Evolutionary conservation across 2,888 invertebrate species (phyloP).

Genomic region (Mythimna pallens): DNA sequence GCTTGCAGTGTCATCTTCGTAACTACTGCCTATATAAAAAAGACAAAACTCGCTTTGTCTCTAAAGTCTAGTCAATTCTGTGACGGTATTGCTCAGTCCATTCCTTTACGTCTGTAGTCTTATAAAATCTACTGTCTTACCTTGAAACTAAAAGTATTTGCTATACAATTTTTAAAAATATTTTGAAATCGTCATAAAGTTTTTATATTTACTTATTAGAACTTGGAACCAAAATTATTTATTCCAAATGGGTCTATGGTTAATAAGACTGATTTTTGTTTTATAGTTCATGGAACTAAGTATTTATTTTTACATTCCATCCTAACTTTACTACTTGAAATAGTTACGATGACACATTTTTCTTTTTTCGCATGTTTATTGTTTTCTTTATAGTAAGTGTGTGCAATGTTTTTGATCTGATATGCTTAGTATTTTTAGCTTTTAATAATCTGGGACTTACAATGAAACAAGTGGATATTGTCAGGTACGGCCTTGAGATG

Average conservation of each 20-base stretch:
- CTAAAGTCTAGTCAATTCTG: neutral
- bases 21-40: neutral
- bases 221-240: conserved; percentile 63
- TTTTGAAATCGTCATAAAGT: conserved; percentile 55
- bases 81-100: neutral
- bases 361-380: neutral
- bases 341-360: neutral
- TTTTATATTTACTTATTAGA: conserved; percentile 42
- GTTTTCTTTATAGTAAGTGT: neutral
- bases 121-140: conserved; percentile 58
- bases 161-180: conserved; percentile 61
- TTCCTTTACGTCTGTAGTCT: conserved; percentile 16
- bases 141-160: conserved; percentile 57
- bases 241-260: conserved; percentile 68
- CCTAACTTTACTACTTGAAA: conserved; percentile 5
- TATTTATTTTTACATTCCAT: conserved; percentile 49
- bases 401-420: conserved; percentile 1
- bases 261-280: conserved; percentile 76
- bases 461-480: neutral
- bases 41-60: neutral
- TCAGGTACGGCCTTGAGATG: conserved; percentile 1
- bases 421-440: conserved; percentile 3
- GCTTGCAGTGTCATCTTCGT: too few species aligned
- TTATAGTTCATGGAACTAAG: conserved; percentile 60
- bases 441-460: neutral